These are phyloP conservation scores for Helleia helle DNA, from an alignment of 2,888 invertebrate genomes.

Conservation along the genomic window DNA sequence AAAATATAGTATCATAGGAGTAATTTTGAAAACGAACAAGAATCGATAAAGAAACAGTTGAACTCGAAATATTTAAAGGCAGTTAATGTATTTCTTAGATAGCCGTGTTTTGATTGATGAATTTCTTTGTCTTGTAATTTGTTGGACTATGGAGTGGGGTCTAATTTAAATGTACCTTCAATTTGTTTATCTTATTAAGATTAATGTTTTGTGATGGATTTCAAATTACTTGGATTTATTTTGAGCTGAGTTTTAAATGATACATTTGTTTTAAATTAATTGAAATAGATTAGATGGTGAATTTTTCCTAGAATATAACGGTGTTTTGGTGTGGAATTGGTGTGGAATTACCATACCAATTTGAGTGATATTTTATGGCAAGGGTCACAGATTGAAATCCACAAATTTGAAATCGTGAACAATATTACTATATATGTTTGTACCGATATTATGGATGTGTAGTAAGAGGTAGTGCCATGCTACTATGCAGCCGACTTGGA, in stretches of 20 bases:
- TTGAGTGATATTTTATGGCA: too few relatives aligned
- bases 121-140: slow-evolving; percentile 42
- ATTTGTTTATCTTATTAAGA: slow-evolving; percentile 59
- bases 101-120: slow-evolving; percentile 65
- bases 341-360: too few relatives aligned
- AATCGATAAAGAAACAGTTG: not conserved
- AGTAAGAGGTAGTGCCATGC: too few relatives aligned
- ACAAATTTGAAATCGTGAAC: too few relatives aligned
- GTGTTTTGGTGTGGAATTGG: too few relatives aligned
- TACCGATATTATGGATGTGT: too few relatives aligned
- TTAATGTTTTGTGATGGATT: slow-evolving; percentile 36
- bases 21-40: too few relatives aligned
- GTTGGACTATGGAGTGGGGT: slow-evolving; percentile 40
- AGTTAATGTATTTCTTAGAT: slow-evolving; percentile 63
- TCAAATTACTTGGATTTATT: slow-evolving; percentile 3
- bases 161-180: slow-evolving; percentile 25
- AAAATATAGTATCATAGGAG: too few relatives aligned
- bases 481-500: too few relatives aligned
- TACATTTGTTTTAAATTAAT: not conserved
- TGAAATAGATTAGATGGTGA: not conserved
- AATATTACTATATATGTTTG: too few relatives aligned
- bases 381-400: too few relatives aligned
- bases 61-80: slow-evolving; percentile 28
- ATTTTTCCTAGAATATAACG: too few relatives aligned
- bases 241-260: not conserved